Percentiles rank a stretch among this genome's conserved stretches.
These are phyloP conservation scores for Cygnus olor DNA, from an alignment of 2,797 vertebrate species.

Conservation along the genomic window DNA sequence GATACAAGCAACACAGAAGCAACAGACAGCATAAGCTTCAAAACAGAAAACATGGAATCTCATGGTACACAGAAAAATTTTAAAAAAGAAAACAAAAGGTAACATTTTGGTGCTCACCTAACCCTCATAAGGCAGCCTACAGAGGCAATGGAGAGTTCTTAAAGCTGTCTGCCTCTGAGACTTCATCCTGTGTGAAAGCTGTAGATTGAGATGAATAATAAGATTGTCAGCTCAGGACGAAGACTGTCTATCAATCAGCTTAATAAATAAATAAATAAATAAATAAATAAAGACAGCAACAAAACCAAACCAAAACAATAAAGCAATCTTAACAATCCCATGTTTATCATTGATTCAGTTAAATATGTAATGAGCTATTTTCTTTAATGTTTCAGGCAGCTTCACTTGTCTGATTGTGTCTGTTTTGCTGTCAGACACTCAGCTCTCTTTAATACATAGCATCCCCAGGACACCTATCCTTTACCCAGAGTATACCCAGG, in stretches of 20 bases:
- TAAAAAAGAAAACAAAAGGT: constrained; percentile 68
- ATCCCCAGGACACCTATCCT: constrained; percentile 25
- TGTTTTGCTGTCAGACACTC: constrained; percentile 11
- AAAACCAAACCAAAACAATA: not conserved
- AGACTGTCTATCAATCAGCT: not conserved
- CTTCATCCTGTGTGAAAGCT: constrained; percentile 44
- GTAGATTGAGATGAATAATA: constrained; percentile 60
- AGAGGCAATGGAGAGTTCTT: constrained; percentile 21
- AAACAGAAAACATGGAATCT: constrained; percentile 32
- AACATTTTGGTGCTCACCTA: constrained; percentile 65
- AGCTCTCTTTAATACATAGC: not conserved
- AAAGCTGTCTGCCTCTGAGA: constrained; percentile 44
- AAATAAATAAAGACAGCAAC: not conserved
- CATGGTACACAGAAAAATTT: constrained; percentile 27
- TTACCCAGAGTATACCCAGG: constrained; percentile 30
- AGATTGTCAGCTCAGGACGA: constrained; percentile 21
- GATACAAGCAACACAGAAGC: constrained; percentile 17
- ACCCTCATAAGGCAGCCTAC: constrained; percentile 67
- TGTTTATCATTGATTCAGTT: not conserved
- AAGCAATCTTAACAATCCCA: not conserved
- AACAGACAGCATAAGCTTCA: constrained; percentile 45
- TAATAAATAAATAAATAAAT: not conserved
- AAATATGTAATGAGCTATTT: constrained; percentile 19
- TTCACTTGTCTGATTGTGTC: not conserved
- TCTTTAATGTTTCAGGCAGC: not conserved